Evolutionary conservation across 2,888 invertebrate genomes (phyloP), one percentile per base, ranked within the genome.

Genomic region (Leucoptera coffeella): DNA sequence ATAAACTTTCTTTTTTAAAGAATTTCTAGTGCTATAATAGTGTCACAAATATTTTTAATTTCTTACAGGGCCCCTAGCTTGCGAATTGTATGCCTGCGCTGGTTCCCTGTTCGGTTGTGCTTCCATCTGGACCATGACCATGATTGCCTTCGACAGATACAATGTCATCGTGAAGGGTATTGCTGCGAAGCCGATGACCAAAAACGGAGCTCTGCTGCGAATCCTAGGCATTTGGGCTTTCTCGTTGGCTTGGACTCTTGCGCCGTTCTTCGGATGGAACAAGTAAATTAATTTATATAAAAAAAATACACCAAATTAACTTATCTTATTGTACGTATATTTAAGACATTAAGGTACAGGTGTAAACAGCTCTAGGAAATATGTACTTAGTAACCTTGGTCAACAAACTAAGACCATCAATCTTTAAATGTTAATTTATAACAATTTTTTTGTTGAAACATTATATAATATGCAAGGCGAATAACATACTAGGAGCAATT

Each of bases 81-180:
- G 93, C 53, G 85, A 92, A 54, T 44, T 94, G 3, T 93, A 94
- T 55, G 92, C 80, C 22, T 80, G 89, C 62, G 73, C 80, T 28
- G 93, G 93, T 17, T 93, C 92, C 21, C 74, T 92, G 30, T 91
- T 86, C 47, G 94, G 94, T 32, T 87, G 90, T 50, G 78, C 77
- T 40, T 93, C 92, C 31, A 94, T 94, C 46, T 92, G 91, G 88
- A 85, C 89, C 15, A 89, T 94, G 88, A 84, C 85, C 10, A 81
- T 85, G 79, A 92, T 94, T 40, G 87, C 93, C 30, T 77, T 91
- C 45, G 94, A 94, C 55, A 78, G 94, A 39, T 94, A 93, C 75
- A 89, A 90, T 52, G 93, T 93, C 30, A 94, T 94, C 48, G 92
- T 93, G 20, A 90, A 89, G 59, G 88, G 91, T 40, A 75, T 93